phyloP scores from a whole-genome alignment of 2,113 vertebrate species.

The Mobula hypostoma region DNA sequence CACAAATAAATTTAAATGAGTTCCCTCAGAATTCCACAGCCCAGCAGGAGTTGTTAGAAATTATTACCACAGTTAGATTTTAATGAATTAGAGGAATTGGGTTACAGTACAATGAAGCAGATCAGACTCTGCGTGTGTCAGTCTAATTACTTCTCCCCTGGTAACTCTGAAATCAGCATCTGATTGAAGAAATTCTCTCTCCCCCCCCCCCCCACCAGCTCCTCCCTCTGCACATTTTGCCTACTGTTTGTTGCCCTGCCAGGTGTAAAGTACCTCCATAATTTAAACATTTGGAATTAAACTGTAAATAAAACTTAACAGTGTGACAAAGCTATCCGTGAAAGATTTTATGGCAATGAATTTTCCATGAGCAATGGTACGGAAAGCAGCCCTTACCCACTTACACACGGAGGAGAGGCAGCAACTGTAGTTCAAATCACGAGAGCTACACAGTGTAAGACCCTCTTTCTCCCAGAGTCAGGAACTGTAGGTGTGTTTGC shows the following conservation, averaged over 20 bases:
- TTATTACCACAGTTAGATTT: slow-evolving; percentile 32
- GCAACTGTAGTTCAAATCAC: background rate
- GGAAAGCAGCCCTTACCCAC: background rate
- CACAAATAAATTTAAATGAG: slow-evolving; percentile 30
- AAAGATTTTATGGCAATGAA: slow-evolving; percentile 16
- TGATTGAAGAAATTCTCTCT: slow-evolving; percentile 4
- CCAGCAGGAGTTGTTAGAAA: slow-evolving; percentile 34
- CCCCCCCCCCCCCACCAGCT: background rate
- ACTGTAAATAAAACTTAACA: slow-evolving; percentile 36
- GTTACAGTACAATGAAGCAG: slow-evolving; percentile 36
- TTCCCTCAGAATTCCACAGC: background rate
- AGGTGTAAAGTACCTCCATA: slow-evolving; percentile 22
- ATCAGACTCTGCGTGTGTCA: slow-evolving; percentile 31
- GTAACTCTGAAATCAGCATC: background rate
- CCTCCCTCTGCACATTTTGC: background rate
- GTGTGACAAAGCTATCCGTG: slow-evolving; percentile 28
- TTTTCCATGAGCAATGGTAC: slow-evolving; percentile 32
- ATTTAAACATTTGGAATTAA: slow-evolving; percentile 36
- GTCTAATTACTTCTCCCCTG: slow-evolving; percentile 25
- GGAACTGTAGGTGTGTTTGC: background rate
- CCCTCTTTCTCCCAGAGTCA: background rate
- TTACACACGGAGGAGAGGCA: background rate
- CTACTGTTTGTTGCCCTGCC: background rate
- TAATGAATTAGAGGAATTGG: slow-evolving; percentile 34
- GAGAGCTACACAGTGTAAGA: background rate